Evolutionary conservation across 2,888 invertebrate species (phyloP).

Genomic region (Tetragnatha montana): DNA sequence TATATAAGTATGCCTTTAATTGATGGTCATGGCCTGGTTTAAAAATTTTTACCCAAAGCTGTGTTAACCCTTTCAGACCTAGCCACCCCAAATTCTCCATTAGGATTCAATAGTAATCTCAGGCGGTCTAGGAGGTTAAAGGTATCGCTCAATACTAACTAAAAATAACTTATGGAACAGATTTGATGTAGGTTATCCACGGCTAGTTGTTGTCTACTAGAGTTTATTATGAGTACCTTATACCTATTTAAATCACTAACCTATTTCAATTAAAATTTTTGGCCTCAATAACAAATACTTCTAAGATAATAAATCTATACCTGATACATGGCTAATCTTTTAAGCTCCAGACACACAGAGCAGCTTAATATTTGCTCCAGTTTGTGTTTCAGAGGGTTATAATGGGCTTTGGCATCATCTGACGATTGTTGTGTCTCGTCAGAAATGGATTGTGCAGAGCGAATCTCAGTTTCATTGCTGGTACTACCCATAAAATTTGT

Average conservation of each 20-base stretch:
- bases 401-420: neutral
- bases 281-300: neutral
- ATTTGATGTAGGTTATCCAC: no score
- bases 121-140: no score
- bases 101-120: no score
- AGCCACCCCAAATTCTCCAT: no score
- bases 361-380: conserved; percentile 47
- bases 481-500: neutral
- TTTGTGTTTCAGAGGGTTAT: conserved; percentile 26
- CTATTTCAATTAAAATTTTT: neutral
- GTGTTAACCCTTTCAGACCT: no score
- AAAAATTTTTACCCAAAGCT: neutral
- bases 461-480: neutral
- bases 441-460: neutral
- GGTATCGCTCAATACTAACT: no score
- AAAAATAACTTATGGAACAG: no score
- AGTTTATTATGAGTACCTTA: no score
- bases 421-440: neutral
- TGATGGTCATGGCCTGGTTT: neutral
- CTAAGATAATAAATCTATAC: conserved; percentile 6
- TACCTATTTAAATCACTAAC: neutral
- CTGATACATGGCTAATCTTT: conserved; percentile 52
- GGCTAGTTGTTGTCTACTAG: no score
- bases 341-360: conserved; percentile 49
- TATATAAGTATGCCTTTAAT: neutral